phyloP scores from a whole-genome alignment of 2,113 vertebrate genomes.

The Grus americana region DNA sequence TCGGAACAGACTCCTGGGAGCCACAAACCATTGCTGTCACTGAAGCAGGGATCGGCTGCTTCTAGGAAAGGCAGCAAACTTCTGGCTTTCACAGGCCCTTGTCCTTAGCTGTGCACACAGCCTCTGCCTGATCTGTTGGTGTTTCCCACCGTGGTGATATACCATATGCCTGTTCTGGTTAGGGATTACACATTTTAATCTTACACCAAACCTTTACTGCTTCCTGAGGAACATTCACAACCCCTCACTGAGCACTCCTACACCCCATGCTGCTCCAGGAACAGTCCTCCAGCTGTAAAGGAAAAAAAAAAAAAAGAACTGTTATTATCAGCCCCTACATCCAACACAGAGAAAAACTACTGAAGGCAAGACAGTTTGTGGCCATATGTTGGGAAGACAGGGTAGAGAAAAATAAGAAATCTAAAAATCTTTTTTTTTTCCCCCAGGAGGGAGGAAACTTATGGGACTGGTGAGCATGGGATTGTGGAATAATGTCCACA shows the following conservation, averaged over 20 bases:
- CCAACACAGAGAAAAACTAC: neutral
- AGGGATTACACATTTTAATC: neutral
- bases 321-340: neutral
- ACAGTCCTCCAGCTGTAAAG: neutral
- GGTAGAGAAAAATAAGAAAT: neutral
- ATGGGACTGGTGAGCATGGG: neutral
- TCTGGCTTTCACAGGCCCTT: neutral
- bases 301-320: neutral
- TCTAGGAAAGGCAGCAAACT: neutral
- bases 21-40: neutral
- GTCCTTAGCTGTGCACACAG: neutral
- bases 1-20: neutral
- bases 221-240: neutral
- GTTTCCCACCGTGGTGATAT: neutral
- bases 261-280: neutral
- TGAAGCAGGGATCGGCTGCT: neutral
- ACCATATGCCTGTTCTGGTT: neutral
- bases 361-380: neutral
- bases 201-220: neutral
- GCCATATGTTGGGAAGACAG: neutral
- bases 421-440: neutral
- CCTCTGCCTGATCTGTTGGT: neutral
- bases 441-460: neutral
- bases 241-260: neutral
- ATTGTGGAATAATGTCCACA: neutral